Evolutionary conservation across 2,113 vertebrate genomes (phyloP).

Genomic region (Vulpes ferrilata): DNA sequence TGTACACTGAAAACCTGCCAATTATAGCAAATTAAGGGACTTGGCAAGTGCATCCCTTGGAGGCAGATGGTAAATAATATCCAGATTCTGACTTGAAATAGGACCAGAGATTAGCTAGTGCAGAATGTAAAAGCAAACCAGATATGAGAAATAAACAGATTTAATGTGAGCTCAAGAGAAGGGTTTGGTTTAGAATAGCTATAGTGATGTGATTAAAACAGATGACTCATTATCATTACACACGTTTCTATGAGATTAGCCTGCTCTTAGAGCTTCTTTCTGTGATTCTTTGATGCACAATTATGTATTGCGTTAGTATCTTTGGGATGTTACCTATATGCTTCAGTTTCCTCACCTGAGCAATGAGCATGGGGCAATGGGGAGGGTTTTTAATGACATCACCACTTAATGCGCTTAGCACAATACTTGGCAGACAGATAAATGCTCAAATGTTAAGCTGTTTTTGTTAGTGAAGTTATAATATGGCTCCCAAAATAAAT

Average conservation of each 20-base stretch:
- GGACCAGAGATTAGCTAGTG: conserved; percentile 88
- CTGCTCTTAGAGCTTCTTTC: conserved; percentile 73
- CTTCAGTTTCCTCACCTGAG: conserved; percentile 10
- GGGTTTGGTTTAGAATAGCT: conserved; percentile 75
- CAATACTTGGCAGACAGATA: neutral
- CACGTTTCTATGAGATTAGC: conserved; percentile 69
- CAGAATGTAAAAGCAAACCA: conserved; percentile 86
- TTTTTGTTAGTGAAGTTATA: neutral
- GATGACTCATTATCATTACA: conserved; percentile 82
- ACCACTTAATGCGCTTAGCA: neutral
- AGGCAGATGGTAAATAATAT: conserved; percentile 93
- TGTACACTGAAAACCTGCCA: conserved; percentile 92
- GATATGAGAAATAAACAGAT: conserved; percentile 87
- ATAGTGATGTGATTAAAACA: conserved; percentile 80
- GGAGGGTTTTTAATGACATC: neutral
- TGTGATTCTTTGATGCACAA: conserved; percentile 71
- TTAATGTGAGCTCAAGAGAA: conserved; percentile 83
- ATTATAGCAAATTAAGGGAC: conserved; percentile 91
- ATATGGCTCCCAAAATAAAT: conserved; percentile 63
- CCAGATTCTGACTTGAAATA: conserved; percentile 90
- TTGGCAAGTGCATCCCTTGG: conserved; percentile 89
- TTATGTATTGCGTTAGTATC: conserved; percentile 73
- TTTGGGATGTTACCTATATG: neutral
- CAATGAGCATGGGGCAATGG: neutral
- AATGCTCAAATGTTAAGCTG: neutral